Evolutionary conservation across 2,113 vertebrate genomes (phyloP), one percentile per base, ranked within the genome.

Genomic region (Amphiprion ocellaris): DNA sequence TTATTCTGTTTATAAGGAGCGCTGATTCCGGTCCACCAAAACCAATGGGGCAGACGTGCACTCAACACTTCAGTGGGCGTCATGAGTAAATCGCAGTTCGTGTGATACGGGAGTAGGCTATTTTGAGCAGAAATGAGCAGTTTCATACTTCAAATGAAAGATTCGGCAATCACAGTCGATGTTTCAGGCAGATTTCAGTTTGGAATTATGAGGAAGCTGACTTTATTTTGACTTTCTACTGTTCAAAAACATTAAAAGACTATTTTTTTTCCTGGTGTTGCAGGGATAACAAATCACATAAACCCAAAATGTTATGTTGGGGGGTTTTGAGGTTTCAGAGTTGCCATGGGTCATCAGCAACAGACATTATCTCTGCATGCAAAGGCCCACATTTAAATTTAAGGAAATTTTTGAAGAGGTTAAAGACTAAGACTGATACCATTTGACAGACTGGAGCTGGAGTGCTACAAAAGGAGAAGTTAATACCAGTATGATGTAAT

Each of bases 1-100:
- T 78, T 84, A 66, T 70, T 84, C 46, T 28, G 47, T 81, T 87
- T 74, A 79, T n/a, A 68, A 81, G 55, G 4, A 81, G 63, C 3
- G 15, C 64, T 30, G 55, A 78, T 82, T 78, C 28, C 61, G 47
- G 65, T 81, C 47, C 26, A 50, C 49, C 60, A 67, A 65, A 83
- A 78, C 65, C 50, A 63, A 71, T 8, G 1, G 74, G 46, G 17
- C 26, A 30, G 49, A 63, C 17, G 8, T 14, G 39, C 24, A 58
- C 83, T 81, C 30, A 2, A 56, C 55, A 75, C 62, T 74, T 63
- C 58, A 59, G 14, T 24, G 76, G 23, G 16, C 9, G 11, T 28
- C 16, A 74, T 28, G 50, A 52, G 49, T 28, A 26, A 72, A 69
- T 76, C 9, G 3, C 16, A 24, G 52, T 28, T 39, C 17, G 23